These are phyloP conservation scores for Triplophysa rosa DNA, from an alignment of 2,113 vertebrate genomes.

Conservation along the genomic window DNA sequence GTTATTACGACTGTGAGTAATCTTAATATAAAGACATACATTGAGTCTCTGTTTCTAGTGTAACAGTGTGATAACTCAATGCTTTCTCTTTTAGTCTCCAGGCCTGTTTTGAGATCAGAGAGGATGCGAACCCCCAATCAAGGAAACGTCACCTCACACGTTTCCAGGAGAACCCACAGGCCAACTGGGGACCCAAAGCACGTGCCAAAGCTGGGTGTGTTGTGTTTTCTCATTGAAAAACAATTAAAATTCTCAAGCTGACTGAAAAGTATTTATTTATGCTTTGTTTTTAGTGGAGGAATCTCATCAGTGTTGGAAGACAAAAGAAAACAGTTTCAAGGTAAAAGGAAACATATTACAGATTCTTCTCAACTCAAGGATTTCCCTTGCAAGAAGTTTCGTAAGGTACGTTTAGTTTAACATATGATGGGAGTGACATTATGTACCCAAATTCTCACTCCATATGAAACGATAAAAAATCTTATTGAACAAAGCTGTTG, in stretches of 20 bases:
- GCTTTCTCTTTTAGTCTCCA: conserved; percentile 68
- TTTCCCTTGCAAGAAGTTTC: conserved; percentile 84
- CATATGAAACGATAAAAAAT: background rate
- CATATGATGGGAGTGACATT: background rate
- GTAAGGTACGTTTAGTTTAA: conserved; percentile 68
- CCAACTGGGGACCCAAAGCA: conserved; percentile 91
- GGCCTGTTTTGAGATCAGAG: conserved; percentile 83
- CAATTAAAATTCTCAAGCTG: background rate
- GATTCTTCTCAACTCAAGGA: conserved; percentile 71
- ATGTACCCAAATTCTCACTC: no score
- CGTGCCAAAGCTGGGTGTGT: conserved; percentile 81
- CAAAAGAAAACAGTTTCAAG: conserved; percentile 78
- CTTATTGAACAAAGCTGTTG: background rate
- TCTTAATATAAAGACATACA: background rate
- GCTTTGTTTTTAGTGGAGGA: conserved; percentile 66
- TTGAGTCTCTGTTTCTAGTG: background rate
- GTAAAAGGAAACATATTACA: conserved; percentile 78
- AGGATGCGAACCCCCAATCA: conserved; percentile 90
- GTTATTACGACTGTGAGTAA: background rate
- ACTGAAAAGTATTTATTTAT: no score
- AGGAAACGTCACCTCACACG: conserved; percentile 83
- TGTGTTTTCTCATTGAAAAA: background rate
- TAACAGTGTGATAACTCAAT: background rate
- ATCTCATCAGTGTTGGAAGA: conserved; percentile 72
- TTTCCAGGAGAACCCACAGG: conserved; percentile 89